Evolutionary conservation across 1,140 invertebrate genomes (phyloP).

Genomic region (Polypedilum vanderplanki): DNA sequence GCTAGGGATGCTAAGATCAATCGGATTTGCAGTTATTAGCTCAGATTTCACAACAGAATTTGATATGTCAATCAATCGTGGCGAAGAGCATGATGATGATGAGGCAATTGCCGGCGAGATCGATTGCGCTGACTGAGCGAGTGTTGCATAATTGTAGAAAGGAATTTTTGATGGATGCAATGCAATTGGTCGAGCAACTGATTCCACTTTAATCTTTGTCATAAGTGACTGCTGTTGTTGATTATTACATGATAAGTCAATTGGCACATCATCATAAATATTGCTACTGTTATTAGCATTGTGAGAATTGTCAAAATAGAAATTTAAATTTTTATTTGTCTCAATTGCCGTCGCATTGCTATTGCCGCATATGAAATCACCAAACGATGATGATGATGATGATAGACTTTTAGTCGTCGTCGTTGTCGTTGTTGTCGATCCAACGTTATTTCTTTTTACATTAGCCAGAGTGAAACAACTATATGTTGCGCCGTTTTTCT

Average conservation of each 20-base stretch:
- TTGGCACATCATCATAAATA: not conserved
- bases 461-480: slow-evolving; percentile 33
- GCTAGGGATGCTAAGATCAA: not conserved
- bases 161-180: not conserved
- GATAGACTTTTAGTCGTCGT: slow-evolving; percentile 13
- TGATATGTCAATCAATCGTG: slow-evolving; percentile 1
- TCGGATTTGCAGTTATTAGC: not conserved
- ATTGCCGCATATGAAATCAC: not conserved
- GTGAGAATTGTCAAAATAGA: not conserved
- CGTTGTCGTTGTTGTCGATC: not conserved
- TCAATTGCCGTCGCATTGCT: not conserved
- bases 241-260: slow-evolving; percentile 9
- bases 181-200: not conserved
- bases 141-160: not conserved
- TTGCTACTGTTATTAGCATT: not conserved
- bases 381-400: not conserved
- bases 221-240: too few relatives aligned
- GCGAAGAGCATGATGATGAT: not conserved
- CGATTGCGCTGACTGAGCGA: not conserved
- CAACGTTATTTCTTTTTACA: slow-evolving; percentile 29
- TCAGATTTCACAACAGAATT: not conserved
- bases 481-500: slow-evolving; percentile 25
- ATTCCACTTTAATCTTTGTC: not conserved
- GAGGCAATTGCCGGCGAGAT: not conserved
- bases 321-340: not conserved